A percentile compares a stretch with the other conserved stretches of the same genome.
These are phyloP conservation scores for Pseudachorutes palmiensis DNA, from an alignment of 1,140 invertebrate genomes.

Conservation along the genomic window DNA sequence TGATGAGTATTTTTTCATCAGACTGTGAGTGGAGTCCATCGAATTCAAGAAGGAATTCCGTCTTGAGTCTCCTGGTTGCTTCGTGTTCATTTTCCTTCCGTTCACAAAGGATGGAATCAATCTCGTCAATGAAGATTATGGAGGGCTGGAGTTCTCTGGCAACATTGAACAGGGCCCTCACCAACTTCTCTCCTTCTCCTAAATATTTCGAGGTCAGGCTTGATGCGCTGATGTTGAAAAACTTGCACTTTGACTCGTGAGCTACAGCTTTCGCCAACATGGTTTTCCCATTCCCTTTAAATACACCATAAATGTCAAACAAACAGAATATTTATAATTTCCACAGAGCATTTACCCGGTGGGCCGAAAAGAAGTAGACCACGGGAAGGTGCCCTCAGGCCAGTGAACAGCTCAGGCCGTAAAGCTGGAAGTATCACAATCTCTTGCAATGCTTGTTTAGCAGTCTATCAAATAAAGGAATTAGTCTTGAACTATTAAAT, in stretches of 20 bases:
- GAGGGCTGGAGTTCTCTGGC: constrained; percentile 86
- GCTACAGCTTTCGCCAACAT: constrained; percentile 82
- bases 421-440: constrained; percentile 93
- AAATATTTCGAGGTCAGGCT: constrained; percentile 96
- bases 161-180: constrained; percentile 86
- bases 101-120: constrained; percentile 88
- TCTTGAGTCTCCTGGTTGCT: constrained; percentile 90
- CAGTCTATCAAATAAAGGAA: constrained; percentile 52
- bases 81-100: constrained; percentile 88
- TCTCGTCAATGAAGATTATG: constrained; percentile 94
- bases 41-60: constrained; percentile 95
- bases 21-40: constrained; percentile 75
- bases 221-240: constrained; percentile 94
- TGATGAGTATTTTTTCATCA: constrained; percentile 85
- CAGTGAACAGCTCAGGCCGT: constrained; percentile 91
- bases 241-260: constrained; percentile 80
- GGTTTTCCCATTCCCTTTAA: constrained; percentile 78
- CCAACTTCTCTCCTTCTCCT: constrained; percentile 95
- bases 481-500: constrained; percentile 3
- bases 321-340: neutral
- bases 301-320: constrained; percentile 44
- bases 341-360: neutral
- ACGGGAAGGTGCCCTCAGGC: constrained; percentile 78
- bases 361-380: constrained; percentile 84
- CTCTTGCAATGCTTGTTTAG: constrained; percentile 92